Evolutionary conservation across 2,888 invertebrate genomes (phyloP), one percentile per base, ranked within the genome.

Genomic region (Lacanobia wlatinum): DNA sequence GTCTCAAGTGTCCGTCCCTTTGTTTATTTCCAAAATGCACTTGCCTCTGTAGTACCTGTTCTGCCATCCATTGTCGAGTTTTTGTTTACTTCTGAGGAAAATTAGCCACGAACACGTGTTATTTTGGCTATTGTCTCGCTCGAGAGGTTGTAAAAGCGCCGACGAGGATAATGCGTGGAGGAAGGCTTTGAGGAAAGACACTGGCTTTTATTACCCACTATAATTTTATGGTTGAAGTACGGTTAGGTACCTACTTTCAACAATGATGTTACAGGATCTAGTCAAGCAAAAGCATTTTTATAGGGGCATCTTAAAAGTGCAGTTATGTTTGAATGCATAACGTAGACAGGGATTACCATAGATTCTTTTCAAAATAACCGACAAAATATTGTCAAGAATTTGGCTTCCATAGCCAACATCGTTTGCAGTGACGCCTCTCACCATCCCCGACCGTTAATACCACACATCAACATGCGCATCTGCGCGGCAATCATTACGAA

Each of bases 31-130:
- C 34, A 63, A 87, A 85, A 85, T 80, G 89, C 93, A 93, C 93
- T 94, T 94, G 94, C 88, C 88, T 86, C 88, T 80, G 91, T 92
- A 93, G 92, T 92, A 93, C 93, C 93, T 94, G 93, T 91, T 90
- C 88, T 87, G 84, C 72, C 83, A 73, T 65, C 88, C 80, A 90
- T 92, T 92, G 92, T 91, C 74, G 61, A 63, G 70, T 60, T 88
- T 81, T 78, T 79, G 79, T 84, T 78, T 85, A 78, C 70, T 92
- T 92, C 93, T 86, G 23, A 83, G 90, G 92, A 94, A 88, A 88
- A 91, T 92, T 92, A 88, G 87, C 85, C 79, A 84, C 84, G 89
- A 91, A 90, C 93, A 91, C 92, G 94, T 93, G 92, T 89, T 86
- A 77, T 75, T 83, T 79, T 73, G 72, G 65, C 80, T 78, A 88